Evolutionary conservation across 1,140 invertebrate genomes (phyloP).

Genomic region (Alviniconcha marisindica): DNA sequence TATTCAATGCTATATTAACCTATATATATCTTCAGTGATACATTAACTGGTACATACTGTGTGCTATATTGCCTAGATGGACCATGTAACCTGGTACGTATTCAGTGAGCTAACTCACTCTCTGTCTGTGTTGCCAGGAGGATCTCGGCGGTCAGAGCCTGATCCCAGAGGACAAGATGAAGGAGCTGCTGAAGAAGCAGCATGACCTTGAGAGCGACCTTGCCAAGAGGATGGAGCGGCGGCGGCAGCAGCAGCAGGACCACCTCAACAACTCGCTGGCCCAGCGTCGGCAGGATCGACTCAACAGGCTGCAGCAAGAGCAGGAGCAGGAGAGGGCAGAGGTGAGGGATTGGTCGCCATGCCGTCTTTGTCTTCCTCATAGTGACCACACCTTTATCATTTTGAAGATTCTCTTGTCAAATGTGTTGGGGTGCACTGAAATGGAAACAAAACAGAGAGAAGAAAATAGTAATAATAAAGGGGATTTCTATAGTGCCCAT

Average conservation of each 20-base stretch:
- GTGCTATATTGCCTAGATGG: too few species aligned
- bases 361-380: too few species aligned
- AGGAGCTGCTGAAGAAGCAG: constrained; percentile 61
- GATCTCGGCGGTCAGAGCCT: constrained; percentile 59
- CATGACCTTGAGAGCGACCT: constrained; percentile 55
- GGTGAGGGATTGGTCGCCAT: constrained; percentile 50
- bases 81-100: too few species aligned
- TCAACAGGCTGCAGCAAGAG: constrained; percentile 59
- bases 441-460: too few species aligned
- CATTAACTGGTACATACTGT: too few species aligned
- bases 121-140: constrained; percentile 50
- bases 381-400: too few species aligned
- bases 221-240: constrained; percentile 48
- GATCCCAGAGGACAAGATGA: constrained; percentile 55
- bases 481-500: too few species aligned
- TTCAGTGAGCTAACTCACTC: too few species aligned
- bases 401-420: too few species aligned
- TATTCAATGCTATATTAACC: background rate
- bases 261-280: constrained; percentile 58
- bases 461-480: too few species aligned
- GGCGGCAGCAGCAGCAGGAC: constrained; percentile 57
- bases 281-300: constrained; percentile 51
- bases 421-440: too few species aligned
- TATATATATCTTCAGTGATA: constrained; percentile 9
- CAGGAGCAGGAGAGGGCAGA: constrained; percentile 69